phyloP scores from a whole-genome alignment of 2,888 invertebrate genomes.

The Aphidius colemani region DNA sequence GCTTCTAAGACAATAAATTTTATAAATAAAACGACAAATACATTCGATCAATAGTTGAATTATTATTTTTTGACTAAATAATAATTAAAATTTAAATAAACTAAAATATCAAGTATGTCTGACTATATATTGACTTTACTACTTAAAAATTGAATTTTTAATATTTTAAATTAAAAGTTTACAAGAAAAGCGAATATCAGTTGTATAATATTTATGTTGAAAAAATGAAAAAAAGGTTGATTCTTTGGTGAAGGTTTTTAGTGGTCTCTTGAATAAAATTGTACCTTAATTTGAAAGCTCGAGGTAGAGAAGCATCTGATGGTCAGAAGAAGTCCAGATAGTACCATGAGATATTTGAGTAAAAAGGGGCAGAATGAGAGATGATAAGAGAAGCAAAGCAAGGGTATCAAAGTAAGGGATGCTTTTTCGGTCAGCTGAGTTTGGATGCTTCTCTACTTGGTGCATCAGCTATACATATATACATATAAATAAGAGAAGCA shows the following conservation, averaged over 20 bases:
- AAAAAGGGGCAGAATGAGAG: slow-evolving; percentile 26
- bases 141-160: background rate
- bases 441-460: background rate
- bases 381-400: slow-evolving; percentile 12
- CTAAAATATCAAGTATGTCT: no score
- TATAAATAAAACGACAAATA: no score
- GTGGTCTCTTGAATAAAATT: slow-evolving; percentile 50
- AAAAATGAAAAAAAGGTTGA: slow-evolving; percentile 17
- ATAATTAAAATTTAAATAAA: no score
- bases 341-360: no score
- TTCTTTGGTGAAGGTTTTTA: slow-evolving; percentile 29
- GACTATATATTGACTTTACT: no score
- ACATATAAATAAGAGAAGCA: slow-evolving; percentile 38
- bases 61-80: no score
- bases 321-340: slow-evolving; percentile 22
- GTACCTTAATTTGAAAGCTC: slow-evolving; percentile 55
- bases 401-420: slow-evolving; percentile 7
- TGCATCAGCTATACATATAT: no score
- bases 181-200: slow-evolving; percentile 22
- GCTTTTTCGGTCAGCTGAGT: slow-evolving; percentile 11
- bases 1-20: background rate
- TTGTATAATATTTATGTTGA: slow-evolving; percentile 28
- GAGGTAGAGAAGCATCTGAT: slow-evolving; percentile 34
- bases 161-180: slow-evolving; percentile 9
- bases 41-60: no score